Evolutionary conservation across 2,888 invertebrate genomes (phyloP).

Genomic region (Synanthedon formicaeformis): DNA sequence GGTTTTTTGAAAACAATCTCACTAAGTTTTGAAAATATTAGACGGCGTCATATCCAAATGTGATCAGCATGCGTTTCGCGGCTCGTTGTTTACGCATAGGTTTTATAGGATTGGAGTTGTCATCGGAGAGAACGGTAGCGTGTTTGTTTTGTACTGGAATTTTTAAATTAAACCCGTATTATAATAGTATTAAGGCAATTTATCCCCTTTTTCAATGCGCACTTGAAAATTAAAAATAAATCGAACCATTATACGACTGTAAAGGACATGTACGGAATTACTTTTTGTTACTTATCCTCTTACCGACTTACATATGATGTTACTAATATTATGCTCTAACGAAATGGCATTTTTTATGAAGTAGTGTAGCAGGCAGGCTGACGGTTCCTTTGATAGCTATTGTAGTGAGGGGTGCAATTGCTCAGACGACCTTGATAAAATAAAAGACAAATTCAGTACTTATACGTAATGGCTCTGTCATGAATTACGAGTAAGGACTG

Average conservation of each 20-base stretch:
- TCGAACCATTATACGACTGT: background rate
- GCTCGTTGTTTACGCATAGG: constrained; percentile 4
- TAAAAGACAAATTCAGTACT: too few species aligned
- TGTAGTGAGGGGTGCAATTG: too few species aligned
- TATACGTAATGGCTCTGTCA: too few species aligned
- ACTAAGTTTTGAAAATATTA: too few species aligned
- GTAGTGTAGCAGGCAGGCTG: too few species aligned
- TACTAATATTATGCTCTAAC: background rate
- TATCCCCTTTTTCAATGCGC: background rate
- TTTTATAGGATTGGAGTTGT: constrained; percentile 9
- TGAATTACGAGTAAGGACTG: too few species aligned
- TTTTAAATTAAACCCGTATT: background rate
- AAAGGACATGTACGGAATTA: background rate
- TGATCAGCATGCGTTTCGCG: background rate
- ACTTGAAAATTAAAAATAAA: background rate
- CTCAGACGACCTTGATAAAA: too few species aligned
- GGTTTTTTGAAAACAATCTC: too few species aligned
- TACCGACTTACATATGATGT: background rate
- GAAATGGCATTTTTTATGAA: too few species aligned
- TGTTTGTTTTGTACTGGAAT: constrained; percentile 3
- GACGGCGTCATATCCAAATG: too few species aligned
- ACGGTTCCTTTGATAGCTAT: too few species aligned
- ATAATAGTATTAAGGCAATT: background rate
- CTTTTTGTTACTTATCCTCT: background rate
- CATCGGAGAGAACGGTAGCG: constrained; percentile 8